A percentile compares a stretch with the other conserved stretches of the same genome.
Conservation (phyloP, 2,888 invertebrate species). For the Podotricha telesiphe region DNA sequence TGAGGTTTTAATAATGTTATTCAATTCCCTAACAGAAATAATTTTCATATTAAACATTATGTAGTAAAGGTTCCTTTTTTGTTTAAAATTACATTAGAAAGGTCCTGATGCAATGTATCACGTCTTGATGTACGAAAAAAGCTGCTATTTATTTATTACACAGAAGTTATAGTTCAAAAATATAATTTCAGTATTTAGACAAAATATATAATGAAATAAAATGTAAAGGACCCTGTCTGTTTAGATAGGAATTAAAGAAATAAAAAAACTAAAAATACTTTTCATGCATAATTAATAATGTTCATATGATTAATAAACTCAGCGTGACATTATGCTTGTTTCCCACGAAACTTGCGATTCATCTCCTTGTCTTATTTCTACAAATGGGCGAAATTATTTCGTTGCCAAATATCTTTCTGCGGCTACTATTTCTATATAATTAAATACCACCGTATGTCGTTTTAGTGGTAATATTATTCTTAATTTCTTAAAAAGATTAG, state of each 20-base stretch:
- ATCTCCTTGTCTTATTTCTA: constrained; percentile 63
- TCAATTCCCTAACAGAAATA: background rate
- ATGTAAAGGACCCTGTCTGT: no score
- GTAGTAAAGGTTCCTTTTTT: background rate
- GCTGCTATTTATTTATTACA: no score
- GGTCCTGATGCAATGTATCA: background rate
- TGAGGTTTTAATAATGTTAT: background rate
- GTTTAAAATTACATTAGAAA: background rate
- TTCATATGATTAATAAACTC: constrained; percentile 75
- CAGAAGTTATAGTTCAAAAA: no score
- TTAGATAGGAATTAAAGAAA: constrained; percentile 41
- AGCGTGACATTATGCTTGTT: constrained; percentile 67
- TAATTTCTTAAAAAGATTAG: no score
- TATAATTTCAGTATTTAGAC: no score
- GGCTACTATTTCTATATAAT: background rate
- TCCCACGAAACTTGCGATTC: constrained; percentile 75
- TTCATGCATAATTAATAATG: no score
- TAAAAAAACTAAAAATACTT: constrained; percentile 68
- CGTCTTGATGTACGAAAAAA: background rate
- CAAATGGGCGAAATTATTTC: constrained; percentile 35
- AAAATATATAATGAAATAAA: no score
- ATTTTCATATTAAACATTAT: background rate
- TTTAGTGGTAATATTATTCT: background rate
- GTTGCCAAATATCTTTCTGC: constrained; percentile 20
- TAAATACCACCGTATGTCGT: background rate